These are phyloP conservation scores for Pituophis catenifer DNA, from an alignment of 2,113 vertebrate species.

Conservation along the genomic window DNA sequence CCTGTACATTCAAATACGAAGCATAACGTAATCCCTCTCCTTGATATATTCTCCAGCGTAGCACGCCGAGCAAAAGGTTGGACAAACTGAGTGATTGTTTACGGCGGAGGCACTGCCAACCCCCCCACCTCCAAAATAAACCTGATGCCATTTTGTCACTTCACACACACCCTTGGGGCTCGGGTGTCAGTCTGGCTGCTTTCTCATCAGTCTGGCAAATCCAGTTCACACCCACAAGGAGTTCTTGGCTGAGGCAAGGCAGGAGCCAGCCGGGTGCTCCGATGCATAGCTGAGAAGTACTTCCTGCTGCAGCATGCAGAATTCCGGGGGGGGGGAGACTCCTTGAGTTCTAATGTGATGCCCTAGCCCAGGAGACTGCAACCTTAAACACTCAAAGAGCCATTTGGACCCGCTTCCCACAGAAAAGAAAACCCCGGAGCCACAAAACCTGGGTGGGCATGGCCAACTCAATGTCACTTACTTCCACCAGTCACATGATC, in stretches of 20 bases:
- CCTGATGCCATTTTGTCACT: background rate
- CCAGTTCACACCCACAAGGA: background rate
- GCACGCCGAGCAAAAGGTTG: background rate
- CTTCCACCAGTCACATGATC: too few species aligned
- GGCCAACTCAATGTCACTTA: too few species aligned
- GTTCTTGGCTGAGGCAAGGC: background rate
- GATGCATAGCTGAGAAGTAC: background rate
- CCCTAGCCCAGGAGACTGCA: too few species aligned
- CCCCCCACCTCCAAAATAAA: background rate
- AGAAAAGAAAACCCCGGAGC: too few species aligned
- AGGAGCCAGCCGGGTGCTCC: background rate
- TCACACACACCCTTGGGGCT: background rate
- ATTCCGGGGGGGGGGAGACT: too few species aligned
- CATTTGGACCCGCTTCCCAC: too few species aligned
- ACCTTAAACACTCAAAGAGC: too few species aligned
- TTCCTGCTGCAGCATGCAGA: too few species aligned
- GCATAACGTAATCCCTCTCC: background rate
- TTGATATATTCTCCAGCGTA: background rate
- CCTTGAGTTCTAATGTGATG: background rate
- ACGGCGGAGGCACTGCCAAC: fast-evolving
- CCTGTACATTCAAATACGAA: background rate
- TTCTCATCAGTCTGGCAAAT: background rate
- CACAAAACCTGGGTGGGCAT: too few species aligned
- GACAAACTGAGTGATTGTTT: background rate
- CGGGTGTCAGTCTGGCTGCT: background rate